A percentile compares a stretch with the other conserved stretches of the same genome.
Evolutionary conservation across 2,113 vertebrate species (phyloP).

Genomic region (Perca flavescens): DNA sequence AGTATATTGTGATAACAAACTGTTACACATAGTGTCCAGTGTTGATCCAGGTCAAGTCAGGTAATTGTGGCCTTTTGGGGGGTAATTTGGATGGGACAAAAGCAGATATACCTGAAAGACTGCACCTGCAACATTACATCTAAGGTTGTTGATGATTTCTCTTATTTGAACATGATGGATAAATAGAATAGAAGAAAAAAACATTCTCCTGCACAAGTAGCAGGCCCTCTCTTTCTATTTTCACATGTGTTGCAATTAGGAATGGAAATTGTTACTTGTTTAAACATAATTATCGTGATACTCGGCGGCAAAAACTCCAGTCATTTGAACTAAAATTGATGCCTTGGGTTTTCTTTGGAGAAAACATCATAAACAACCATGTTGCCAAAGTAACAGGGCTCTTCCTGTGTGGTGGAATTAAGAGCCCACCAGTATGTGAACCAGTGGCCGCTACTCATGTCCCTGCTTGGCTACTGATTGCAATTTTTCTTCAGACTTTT

Average conservation of each 20-base stretch:
- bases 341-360: conserved; percentile 31
- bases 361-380: conserved; percentile 38
- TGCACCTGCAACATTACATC: neutral
- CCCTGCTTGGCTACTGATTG: neutral
- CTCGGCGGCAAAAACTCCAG: conserved; percentile 14
- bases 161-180: neutral
- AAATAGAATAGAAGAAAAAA: conserved; percentile 1
- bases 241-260: conserved; percentile 37
- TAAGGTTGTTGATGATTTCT: neutral
- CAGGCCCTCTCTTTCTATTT: conserved; percentile 27
- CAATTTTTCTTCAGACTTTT: neutral
- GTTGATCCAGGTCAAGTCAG: neutral
- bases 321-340: conserved; percentile 30
- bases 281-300: conserved; percentile 43
- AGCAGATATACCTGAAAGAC: neutral
- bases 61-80: neutral
- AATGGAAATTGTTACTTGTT: conserved; percentile 47
- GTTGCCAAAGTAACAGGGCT: conserved; percentile 29
- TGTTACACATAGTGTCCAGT: conserved; percentile 12
- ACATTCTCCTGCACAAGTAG: neutral
- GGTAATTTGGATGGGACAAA: neutral
- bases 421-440: conserved; percentile 11
- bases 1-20: conserved; percentile 8
- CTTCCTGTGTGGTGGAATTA: conserved; percentile 28
- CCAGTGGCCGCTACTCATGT: conserved; percentile 13